Evolutionary conservation across 2,113 vertebrate genomes (phyloP).

Genomic region (Hippocampus guttulatus): DNA sequence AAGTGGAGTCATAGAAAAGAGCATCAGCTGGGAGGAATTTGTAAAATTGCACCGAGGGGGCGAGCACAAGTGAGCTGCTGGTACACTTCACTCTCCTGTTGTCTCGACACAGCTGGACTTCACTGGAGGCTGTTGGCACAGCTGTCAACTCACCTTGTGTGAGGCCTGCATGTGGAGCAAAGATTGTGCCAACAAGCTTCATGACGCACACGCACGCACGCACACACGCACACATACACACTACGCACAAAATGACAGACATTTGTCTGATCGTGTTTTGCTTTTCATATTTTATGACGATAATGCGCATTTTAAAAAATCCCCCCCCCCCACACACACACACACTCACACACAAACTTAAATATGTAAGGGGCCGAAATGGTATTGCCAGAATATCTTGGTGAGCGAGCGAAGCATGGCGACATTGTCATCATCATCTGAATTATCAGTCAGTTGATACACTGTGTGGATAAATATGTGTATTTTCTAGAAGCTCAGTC

Average conservation of each 20-base stretch:
- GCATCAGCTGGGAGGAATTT: conserved; percentile 5
- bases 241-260: not conserved
- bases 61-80: conserved; percentile 10
- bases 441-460: not conserved
- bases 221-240: not conserved
- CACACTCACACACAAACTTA: too few relatives aligned
- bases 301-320: not conserved
- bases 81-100: conserved; percentile 5
- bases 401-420: not conserved
- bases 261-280: not conserved
- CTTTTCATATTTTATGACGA: not conserved
- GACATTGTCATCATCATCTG: not conserved
- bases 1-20: not conserved
- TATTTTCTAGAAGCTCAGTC: conserved; percentile 7
- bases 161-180: conserved; percentile 7
- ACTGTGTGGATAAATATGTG: not conserved
- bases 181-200: conserved; percentile 5
- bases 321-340: too few relatives aligned
- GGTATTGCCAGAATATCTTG: not conserved
- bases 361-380: not conserved
- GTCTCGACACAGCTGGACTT: conserved; percentile 7
- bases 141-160: conserved; percentile 14
- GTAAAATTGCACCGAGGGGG: not conserved
- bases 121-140: conserved; percentile 1
- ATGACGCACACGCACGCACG: not conserved